Evolutionary conservation across 2,113 vertebrate genomes (phyloP).

Genomic region (Lagopus leucura): DNA sequence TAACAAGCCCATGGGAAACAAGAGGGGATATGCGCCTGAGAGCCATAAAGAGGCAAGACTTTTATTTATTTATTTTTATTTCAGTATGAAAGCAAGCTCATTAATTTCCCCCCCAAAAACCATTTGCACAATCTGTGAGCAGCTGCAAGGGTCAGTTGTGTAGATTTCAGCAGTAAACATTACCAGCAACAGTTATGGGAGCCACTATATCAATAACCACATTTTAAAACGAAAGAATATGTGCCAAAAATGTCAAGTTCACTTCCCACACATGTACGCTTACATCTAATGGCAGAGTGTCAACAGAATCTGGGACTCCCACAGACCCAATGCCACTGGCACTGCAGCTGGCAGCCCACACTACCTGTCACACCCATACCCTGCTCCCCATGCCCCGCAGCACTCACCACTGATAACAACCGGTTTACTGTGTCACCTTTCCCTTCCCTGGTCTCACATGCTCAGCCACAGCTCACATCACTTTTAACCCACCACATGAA

Average conservation of each 20-base stretch:
- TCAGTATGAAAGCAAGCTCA: not conserved
- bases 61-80: not conserved
- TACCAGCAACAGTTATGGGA: not conserved
- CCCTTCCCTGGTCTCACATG: not conserved
- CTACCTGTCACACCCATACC: not conserved
- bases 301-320: not conserved
- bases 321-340: not conserved
- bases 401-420: not conserved
- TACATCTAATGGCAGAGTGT: not conserved
- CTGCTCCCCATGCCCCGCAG: accelerated
- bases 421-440: not conserved
- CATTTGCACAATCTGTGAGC: not conserved
- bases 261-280: not conserved
- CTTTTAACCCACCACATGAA: not conserved
- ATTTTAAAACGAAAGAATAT: not conserved
- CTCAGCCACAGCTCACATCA: not conserved
- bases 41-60: not conserved
- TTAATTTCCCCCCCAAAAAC: constrained; percentile 1
- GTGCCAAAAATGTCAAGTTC: not conserved
- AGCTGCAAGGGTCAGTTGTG: not conserved
- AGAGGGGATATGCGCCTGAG: not conserved
- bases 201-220: not conserved
- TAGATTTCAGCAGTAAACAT: not conserved
- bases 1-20: not conserved
- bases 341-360: not conserved